These are phyloP conservation scores for Dolichotis patagonum DNA, from an alignment of 2,113 vertebrate species.

Conservation along the genomic window DNA sequence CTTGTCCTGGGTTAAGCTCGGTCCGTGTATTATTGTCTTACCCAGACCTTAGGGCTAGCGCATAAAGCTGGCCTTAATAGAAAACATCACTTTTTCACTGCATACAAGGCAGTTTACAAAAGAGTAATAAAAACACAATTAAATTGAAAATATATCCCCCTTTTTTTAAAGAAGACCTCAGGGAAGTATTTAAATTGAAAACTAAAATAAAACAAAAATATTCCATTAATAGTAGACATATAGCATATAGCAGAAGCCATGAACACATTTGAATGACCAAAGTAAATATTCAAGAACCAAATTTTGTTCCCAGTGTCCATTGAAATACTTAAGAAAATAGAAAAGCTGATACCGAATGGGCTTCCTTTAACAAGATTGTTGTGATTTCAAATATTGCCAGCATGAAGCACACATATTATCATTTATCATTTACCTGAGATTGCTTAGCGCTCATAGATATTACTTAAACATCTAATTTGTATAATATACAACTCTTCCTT, in stretches of 20 bases:
- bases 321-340: not conserved
- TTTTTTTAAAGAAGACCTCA: not conserved
- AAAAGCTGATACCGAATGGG: not conserved
- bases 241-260: not conserved
- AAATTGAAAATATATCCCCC: not conserved
- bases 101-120: not conserved
- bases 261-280: not conserved
- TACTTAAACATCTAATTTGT: not conserved
- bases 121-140: not conserved
- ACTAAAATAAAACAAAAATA: constrained; percentile 38
- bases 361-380: not conserved
- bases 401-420: too few species aligned
- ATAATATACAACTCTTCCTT: not conserved
- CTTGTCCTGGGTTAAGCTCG: not conserved
- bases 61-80: not conserved
- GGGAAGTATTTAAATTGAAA: constrained; percentile 13
- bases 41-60: not conserved
- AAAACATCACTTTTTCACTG: not conserved
- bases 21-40: not conserved
- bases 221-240: not conserved
- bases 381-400: not conserved
- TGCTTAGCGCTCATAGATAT: not conserved
- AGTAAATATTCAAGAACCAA: not conserved
- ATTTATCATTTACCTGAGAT: not conserved
- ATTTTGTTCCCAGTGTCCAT: not conserved